phyloP scores from a whole-genome alignment of 2,113 vertebrate genomes.

The Cyanoramphus novaezelandiae region DNA sequence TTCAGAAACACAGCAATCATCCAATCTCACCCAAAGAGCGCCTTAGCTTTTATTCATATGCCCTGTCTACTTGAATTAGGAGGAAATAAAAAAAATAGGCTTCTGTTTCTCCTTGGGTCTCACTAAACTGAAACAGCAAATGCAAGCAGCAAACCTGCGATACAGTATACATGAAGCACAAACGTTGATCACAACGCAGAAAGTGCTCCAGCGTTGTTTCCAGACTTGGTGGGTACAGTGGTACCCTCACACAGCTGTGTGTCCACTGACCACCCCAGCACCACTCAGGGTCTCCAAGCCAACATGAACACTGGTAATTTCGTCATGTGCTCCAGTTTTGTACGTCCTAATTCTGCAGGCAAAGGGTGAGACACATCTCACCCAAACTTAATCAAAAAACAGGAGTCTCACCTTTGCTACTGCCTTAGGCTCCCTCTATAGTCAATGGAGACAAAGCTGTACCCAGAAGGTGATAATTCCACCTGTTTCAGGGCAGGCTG shows the following conservation, averaged over 20 bases:
- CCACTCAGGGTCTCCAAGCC: neutral
- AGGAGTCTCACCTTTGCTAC: neutral
- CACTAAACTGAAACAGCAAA: neutral
- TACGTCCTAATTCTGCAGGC: neutral
- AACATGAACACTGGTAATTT: neutral
- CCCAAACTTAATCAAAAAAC: neutral
- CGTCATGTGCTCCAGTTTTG: neutral
- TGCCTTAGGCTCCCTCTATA: neutral
- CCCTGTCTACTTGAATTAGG: neutral
- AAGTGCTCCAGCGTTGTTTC: accelerated
- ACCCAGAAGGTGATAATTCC: neutral
- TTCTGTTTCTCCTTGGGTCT: neutral
- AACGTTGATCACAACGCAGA: neutral
- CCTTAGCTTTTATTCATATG: neutral
- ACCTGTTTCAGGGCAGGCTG: neutral
- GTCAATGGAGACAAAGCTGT: neutral
- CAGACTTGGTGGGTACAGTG: neutral
- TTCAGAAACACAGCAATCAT: neutral
- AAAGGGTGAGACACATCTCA: neutral
- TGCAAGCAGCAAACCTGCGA: neutral
- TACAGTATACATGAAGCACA: accelerated
- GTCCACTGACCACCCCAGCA: neutral
- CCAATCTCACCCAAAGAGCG: neutral
- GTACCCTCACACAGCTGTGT: neutral
- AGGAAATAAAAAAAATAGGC: neutral